phyloP scores from a whole-genome alignment of 2,888 invertebrate species.

The Cephonodes hylas region DNA sequence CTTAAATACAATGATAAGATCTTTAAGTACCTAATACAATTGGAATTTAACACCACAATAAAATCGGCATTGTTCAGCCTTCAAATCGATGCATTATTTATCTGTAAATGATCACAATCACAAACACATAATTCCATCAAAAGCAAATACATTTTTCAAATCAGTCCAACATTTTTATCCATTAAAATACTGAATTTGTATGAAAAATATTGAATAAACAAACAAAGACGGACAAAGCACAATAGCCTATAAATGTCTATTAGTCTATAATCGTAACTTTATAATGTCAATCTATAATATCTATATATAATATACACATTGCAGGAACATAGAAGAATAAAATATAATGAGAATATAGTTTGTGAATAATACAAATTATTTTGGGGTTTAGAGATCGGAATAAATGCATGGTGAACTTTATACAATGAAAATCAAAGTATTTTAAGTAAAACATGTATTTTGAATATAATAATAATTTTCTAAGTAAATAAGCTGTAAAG shows the following conservation, averaged over 20 bases:
- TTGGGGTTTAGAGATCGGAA: background rate
- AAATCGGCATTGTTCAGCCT: slow-evolving; percentile 33
- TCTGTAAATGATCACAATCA: slow-evolving; percentile 1
- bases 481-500: no score
- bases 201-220: background rate
- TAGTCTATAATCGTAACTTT: slow-evolving; percentile 3
- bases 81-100: slow-evolving; percentile 19
- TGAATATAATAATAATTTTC: no score
- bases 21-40: slow-evolving; percentile 39
- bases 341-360: background rate
- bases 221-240: background rate
- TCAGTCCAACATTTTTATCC: background rate
- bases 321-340: slow-evolving; percentile 7
- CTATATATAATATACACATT: slow-evolving; percentile 10
- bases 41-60: slow-evolving; percentile 5
- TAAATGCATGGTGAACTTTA: no score
- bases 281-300: background rate
- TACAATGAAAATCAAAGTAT: no score
- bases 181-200: background rate
- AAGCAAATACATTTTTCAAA: background rate
- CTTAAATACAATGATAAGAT: slow-evolving; percentile 29
- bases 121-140: background rate
- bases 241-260: background rate
- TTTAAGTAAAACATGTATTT: background rate
- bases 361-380: background rate